These are phyloP conservation scores for Labeo calbasu DNA, from an alignment of 2,797 vertebrate species.

Conservation along the genomic window DNA sequence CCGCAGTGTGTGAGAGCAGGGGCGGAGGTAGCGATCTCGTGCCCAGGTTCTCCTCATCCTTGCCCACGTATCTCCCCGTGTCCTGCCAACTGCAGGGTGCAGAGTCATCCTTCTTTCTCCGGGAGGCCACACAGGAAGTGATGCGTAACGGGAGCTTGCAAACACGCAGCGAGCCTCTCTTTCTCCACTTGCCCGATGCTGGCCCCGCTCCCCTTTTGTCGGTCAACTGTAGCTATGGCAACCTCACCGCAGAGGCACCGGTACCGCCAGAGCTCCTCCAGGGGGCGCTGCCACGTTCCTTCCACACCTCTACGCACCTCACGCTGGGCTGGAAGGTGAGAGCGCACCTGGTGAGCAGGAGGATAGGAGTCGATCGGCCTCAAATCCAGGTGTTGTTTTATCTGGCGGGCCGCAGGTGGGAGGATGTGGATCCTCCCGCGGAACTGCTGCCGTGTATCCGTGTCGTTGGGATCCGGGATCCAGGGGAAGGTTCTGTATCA, in stretches of 20 bases:
- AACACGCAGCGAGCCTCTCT: conserved; percentile 86
- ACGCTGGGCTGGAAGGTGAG: conserved; percentile 91
- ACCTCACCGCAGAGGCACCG: conserved; percentile 80
- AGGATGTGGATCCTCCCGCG: conserved; percentile 70
- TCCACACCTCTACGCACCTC: conserved; percentile 76
- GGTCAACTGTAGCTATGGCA: conserved; percentile 90
- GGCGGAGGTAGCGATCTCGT: conserved; percentile 67
- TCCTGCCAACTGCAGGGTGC: conserved; percentile 81
- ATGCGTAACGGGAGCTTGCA: conserved; percentile 92
- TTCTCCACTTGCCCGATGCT: conserved; percentile 83
- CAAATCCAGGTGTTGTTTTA: conserved; percentile 93
- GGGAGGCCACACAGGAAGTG: conserved; percentile 92
- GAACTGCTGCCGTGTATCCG: conserved; percentile 87
- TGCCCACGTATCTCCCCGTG: conserved; percentile 87
- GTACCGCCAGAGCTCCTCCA: conserved; percentile 86
- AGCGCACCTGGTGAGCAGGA: conserved; percentile 86
- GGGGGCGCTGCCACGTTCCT: conserved; percentile 74
- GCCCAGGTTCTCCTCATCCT: conserved; percentile 83
- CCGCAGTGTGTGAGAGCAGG: conserved; percentile 68
- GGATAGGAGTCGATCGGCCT: conserved; percentile 84
- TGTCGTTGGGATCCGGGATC: conserved; percentile 85
- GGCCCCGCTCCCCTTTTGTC: conserved; percentile 69
- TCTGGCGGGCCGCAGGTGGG: conserved; percentile 87
- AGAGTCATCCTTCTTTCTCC: conserved; percentile 89
- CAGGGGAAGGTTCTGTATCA: conserved; percentile 78